Evolutionary conservation across 2,113 vertebrate species (phyloP).

Genomic region (Daphoenositta chrysoptera): DNA sequence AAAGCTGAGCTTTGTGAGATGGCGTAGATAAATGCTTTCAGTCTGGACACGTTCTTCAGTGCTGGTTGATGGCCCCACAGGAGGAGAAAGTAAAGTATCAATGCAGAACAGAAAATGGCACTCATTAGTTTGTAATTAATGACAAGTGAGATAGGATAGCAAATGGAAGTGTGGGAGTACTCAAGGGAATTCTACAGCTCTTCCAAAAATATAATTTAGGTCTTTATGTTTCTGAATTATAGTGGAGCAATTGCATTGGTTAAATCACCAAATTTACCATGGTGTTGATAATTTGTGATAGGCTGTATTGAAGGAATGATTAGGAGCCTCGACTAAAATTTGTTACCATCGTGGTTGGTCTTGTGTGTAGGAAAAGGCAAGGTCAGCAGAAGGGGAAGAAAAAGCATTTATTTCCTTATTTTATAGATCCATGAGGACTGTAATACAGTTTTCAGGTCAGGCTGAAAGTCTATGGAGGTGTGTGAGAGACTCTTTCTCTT

Average conservation of each 20-base stretch:
- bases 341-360: neutral
- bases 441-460: neutral
- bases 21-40: constrained; percentile 18
- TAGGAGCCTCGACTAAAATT: neutral
- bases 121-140: constrained; percentile 57
- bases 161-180: constrained; percentile 41
- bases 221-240: neutral
- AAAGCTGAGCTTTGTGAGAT: neutral
- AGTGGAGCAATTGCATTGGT: neutral
- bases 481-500: neutral
- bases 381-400: neutral
- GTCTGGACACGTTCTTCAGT: constrained; percentile 4
- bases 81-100: constrained; percentile 40
- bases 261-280: constrained; percentile 10
- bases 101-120: constrained; percentile 31
- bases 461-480: neutral
- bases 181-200: constrained; percentile 11
- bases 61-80: constrained; percentile 9
- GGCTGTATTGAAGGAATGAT: neutral
- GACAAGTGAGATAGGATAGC: constrained; percentile 51
- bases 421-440: neutral
- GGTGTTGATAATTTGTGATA: neutral
- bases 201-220: neutral
- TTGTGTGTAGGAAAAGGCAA: neutral
- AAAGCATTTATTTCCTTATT: neutral